Evolutionary conservation across 2,113 vertebrate genomes (phyloP).

Genomic region (Cyphomyrus plagiostoma): DNA sequence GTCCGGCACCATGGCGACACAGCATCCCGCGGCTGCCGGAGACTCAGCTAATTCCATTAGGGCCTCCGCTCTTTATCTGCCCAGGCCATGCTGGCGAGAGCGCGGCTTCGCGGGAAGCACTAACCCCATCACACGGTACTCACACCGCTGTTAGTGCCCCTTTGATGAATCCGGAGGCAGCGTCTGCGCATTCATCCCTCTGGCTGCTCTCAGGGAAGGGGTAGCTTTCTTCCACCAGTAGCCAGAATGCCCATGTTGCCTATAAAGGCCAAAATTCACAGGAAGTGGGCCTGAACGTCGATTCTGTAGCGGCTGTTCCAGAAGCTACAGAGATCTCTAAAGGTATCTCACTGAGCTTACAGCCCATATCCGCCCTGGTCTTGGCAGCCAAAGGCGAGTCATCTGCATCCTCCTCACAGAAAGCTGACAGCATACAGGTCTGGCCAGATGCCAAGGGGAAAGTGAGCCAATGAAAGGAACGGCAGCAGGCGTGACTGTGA

Average conservation of each 20-base stretch:
- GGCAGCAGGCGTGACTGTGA: neutral
- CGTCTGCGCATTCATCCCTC: neutral
- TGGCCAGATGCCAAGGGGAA: neutral
- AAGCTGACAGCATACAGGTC: neutral
- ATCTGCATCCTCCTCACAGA: neutral
- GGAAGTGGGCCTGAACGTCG: neutral
- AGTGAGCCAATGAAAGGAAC: neutral
- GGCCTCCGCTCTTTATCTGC: slow-evolving; percentile 22
- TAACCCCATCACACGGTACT: slow-evolving; percentile 30
- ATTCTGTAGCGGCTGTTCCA: neutral
- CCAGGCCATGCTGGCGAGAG: neutral
- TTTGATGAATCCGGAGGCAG: neutral
- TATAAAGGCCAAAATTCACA: neutral
- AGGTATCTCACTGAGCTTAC: neutral
- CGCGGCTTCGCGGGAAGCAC: slow-evolving; percentile 16
- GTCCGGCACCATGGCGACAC: slow-evolving; percentile 7
- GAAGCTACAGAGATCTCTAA: neutral
- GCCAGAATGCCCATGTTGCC: neutral
- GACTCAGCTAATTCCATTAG: slow-evolving; percentile 25
- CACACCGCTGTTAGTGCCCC: slow-evolving; percentile 21
- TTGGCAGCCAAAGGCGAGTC: neutral
- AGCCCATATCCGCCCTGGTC: neutral
- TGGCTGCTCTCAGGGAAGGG: neutral
- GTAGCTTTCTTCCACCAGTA: neutral
- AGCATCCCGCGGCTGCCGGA: slow-evolving; percentile 6